Conservation (phyloP, 2,113 vertebrate species). For the Platycercus adscitus region DNA sequence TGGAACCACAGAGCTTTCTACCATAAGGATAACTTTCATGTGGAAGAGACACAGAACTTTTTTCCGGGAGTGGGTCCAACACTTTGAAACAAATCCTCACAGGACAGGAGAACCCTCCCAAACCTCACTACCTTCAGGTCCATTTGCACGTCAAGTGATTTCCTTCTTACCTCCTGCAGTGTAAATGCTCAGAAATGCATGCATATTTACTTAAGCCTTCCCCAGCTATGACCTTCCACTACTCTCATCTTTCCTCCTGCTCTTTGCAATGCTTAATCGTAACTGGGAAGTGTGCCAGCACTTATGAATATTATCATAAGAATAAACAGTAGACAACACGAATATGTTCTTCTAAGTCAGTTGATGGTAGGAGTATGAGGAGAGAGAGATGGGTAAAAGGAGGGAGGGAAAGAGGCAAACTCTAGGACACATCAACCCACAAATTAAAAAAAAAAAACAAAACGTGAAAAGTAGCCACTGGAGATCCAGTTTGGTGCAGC, state of each 20-base stretch:
- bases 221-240: constrained; percentile 15
- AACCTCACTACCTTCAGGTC: constrained; percentile 32
- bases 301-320: background rate
- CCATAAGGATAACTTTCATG: constrained; percentile 49
- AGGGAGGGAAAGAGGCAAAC: background rate
- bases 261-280: constrained; percentile 32
- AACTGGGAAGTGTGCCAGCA: background rate
- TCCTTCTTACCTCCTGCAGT: constrained; percentile 37
- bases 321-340: background rate
- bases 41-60: constrained; percentile 43
- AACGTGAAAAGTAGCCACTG: background rate
- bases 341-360: background rate
- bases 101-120: constrained; percentile 18
- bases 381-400: background rate
- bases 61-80: constrained; percentile 40
- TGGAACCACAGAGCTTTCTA: constrained; percentile 49
- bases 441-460: background rate
- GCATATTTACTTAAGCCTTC: constrained; percentile 22
- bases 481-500: background rate
- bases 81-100: constrained; percentile 58
- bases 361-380: background rate
- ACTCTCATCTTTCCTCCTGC: background rate
- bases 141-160: constrained; percentile 13
- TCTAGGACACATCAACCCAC: background rate
- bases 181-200: background rate